Base-by-base conservation (phyloP, 2,888 invertebrate genomes). In the Apodemia duryi region DNA sequence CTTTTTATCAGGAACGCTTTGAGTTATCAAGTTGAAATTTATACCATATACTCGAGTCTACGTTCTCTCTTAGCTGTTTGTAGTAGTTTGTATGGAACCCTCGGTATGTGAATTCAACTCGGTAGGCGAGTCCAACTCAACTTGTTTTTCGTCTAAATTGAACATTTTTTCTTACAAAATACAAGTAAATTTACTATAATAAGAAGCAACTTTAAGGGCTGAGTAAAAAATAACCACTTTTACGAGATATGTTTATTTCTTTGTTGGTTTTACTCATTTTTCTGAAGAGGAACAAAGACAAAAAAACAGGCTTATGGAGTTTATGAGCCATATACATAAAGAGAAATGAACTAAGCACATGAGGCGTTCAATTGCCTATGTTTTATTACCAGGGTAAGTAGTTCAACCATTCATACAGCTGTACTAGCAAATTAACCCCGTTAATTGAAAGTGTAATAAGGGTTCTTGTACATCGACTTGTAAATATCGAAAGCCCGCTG, bases 331-430 rank as follows among this genome's bases (percentile, higher is more conserved):
- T 5, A 2, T 2, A 35, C 1, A 7, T n/a, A 2, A n/a, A 51
- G 51, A 7, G 21, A 51, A 51, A 51, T 21, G 6, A 4, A n/a
- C n/a, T 51, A 51, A 21, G n/a, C 21, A 51, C 1, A n/a, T 6
- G 21, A 21, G 51, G 51, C 51, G 51, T 4, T 5, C 21, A 21
- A 51, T 51, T 51, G 21, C 51, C 21, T 51, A 21, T 21, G n/a
- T 51, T 51, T 51, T 51, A 51, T 51, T 51, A 51, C n/a, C 51
- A n/a, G 35, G 2, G 51, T n/a, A 51, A 51, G 51, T 51, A 51
- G 51, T 51, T n/a, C 51, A 21, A 21, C 21, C 21, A 51, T 51
- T 51, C n/a, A 46, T 46, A 46, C 13, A 51, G 51, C n/a, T n/a
- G 13, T 21, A 21, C n/a, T 21, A 51, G 21, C 51, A 51, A 51